A percentile compares a stretch with the other conserved stretches of the same genome.
phyloP scores from a whole-genome alignment of 2,113 vertebrate species.

The Rhinoderma darwinii region DNA sequence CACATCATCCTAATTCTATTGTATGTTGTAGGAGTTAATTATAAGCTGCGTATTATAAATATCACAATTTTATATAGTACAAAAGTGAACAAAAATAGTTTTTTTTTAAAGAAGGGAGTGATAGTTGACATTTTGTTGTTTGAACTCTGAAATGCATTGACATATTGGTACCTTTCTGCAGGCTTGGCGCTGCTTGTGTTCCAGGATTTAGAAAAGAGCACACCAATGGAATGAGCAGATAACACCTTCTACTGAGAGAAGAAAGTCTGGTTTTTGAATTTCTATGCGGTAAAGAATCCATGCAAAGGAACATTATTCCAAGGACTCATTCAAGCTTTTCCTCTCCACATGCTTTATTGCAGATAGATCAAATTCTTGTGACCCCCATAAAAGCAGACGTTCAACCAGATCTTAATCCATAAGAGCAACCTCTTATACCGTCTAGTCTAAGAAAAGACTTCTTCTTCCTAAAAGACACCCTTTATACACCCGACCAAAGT shows the following conservation, averaged over 20 bases:
- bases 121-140: slow-evolving; percentile 8
- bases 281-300: not conserved
- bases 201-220: slow-evolving; percentile 6
- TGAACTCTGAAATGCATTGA: not conserved
- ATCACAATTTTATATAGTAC: not conserved
- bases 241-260: slow-evolving; percentile 6
- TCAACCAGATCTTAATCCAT: not conserved
- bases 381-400: not conserved
- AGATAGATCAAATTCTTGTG: not conserved
- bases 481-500: not conserved
- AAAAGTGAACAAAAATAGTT: not conserved
- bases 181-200: not conserved
- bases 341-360: not conserved
- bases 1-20: too few relatives aligned
- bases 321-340: not conserved
- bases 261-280: not conserved
- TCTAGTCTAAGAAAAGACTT: not conserved
- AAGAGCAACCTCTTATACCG: not conserved
- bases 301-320: not conserved
- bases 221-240: not conserved
- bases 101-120: not conserved
- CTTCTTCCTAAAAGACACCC: not conserved
- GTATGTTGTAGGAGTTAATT: not conserved
- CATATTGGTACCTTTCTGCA: not conserved
- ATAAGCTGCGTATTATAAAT: not conserved